Conservation (phyloP, 2,888 invertebrate species). For the Pyrrhosoma nymphula region DNA sequence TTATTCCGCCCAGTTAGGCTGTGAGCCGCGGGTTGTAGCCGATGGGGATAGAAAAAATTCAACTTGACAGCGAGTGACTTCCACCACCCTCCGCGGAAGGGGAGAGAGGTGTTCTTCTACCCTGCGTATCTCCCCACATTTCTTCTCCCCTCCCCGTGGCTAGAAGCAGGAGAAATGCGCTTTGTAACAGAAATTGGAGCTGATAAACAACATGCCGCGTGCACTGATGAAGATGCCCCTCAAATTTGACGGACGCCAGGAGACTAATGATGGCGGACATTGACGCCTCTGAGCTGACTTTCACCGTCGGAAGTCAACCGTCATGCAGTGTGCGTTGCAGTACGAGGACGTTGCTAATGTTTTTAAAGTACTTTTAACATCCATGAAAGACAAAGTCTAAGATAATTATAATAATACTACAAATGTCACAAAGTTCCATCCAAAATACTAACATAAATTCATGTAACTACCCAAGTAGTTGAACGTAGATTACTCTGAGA, state of each 20-base stretch:
- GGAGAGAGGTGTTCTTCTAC: background rate
- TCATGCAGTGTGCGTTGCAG: too few relatives aligned
- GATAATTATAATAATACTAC: too few relatives aligned
- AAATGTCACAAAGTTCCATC: too few relatives aligned
- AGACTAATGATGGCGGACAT: background rate
- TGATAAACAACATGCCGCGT: slow-evolving; percentile 33
- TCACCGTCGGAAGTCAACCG: background rate
- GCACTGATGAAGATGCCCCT: background rate
- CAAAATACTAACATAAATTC: too few relatives aligned
- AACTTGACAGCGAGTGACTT: background rate
- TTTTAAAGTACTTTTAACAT: too few relatives aligned
- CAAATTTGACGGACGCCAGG: background rate
- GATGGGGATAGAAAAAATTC: slow-evolving; percentile 9
- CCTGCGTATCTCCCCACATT: background rate
- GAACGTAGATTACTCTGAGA: too few relatives aligned
- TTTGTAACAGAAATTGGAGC: slow-evolving; percentile 50
- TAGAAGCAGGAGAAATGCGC: background rate
- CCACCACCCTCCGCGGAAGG: too few relatives aligned
- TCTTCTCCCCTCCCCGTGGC: background rate
- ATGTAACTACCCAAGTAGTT: too few relatives aligned
- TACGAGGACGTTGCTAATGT: background rate
- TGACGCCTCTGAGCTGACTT: background rate
- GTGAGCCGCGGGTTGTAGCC: slow-evolving; percentile 15
- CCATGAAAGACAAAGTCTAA: too few relatives aligned
- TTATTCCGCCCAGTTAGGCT: background rate